These are phyloP conservation scores for Eumacrocentrus americanus DNA, from an alignment of 2,888 invertebrate species.

Conservation along the genomic window DNA sequence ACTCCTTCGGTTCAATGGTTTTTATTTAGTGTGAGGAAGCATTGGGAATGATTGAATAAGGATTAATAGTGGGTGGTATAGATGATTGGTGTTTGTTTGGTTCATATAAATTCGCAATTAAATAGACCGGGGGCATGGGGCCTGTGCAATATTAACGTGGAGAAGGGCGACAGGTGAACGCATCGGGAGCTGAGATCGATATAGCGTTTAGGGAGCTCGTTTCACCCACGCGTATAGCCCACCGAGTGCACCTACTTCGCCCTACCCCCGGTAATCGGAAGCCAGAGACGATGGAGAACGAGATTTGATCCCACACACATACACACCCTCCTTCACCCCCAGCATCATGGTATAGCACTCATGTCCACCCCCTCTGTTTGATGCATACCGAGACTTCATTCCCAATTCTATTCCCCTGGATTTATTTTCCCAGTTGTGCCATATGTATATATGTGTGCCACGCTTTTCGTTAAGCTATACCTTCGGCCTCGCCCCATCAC, in stretches of 20 bases:
- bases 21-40: neutral
- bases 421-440: neutral
- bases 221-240: slow-evolving; percentile 44
- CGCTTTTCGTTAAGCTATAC: neutral
- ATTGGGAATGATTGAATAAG: neutral
- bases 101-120: neutral
- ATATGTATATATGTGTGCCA: neutral
- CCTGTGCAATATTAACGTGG: slow-evolving; percentile 10
- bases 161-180: slow-evolving; percentile 32
- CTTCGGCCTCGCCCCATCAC: slow-evolving; percentile 17
- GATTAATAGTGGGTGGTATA: neutral
- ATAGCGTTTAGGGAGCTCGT: slow-evolving; percentile 52
- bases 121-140: neutral
- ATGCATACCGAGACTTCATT: too few relatives aligned
- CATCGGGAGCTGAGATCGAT: slow-evolving; percentile 49
- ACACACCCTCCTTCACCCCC: too few relatives aligned
- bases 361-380: too few relatives aligned
- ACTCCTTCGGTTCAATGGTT: too few relatives aligned
- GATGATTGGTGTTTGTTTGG: too few relatives aligned
- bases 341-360: too few relatives aligned
- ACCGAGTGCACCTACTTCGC: slow-evolving; percentile 29
- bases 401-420: too few relatives aligned
- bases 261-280: slow-evolving; percentile 31
- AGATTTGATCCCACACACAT: neutral
- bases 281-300: slow-evolving; percentile 7